Conservation (phyloP, 2,888 invertebrate species). For the Drymonia ruficornis region DNA sequence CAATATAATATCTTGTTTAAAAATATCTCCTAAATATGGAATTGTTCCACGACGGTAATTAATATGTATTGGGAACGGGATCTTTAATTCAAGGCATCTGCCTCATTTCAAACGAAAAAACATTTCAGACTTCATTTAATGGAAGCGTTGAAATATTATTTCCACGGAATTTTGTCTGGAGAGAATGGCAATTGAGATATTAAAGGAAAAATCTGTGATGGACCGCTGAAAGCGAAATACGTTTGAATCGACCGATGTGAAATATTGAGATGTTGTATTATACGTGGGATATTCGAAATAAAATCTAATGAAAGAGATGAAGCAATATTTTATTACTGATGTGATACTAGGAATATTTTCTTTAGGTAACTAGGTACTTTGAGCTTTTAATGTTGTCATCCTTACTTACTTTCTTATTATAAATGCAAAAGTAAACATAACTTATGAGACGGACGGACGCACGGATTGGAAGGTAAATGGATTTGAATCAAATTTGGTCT, state of each 20-base stretch:
- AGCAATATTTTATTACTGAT: neutral
- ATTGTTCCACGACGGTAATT: conserved; percentile 3
- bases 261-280: neutral
- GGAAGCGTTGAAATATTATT: neutral
- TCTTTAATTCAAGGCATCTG: neutral
- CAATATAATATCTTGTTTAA: too few species aligned
- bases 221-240: neutral
- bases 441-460: too few species aligned
- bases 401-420: too few species aligned
- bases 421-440: too few species aligned
- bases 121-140: neutral
- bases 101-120: neutral
- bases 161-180: neutral
- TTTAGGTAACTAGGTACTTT: too few species aligned
- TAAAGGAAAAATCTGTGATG: neutral
- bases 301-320: neutral
- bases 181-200: conserved; percentile 1
- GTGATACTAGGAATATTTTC: neutral
- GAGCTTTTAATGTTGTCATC: too few species aligned
- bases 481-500: too few species aligned
- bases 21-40: too few species aligned
- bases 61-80: neutral
- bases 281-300: neutral
- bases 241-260: neutral
- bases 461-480: too few species aligned